Base-by-base conservation (phyloP, 2,113 vertebrate genomes). In the Nycticebus coucang region DNA sequence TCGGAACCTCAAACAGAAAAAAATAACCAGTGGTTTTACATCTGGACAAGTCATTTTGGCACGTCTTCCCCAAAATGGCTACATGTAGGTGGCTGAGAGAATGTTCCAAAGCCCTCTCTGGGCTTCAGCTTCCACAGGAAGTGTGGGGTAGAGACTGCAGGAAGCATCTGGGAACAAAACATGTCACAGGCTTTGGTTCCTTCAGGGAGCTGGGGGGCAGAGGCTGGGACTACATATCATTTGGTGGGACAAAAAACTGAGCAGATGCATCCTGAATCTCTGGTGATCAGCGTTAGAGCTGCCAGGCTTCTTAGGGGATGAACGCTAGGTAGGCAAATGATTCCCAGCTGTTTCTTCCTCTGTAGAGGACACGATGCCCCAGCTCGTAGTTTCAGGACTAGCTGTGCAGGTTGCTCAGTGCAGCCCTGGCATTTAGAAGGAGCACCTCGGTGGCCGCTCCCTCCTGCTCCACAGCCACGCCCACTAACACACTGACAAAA, bases 251-350 rank as follows among this genome's bases (percentile, higher is more conserved):
- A 26, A 41, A 79, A 77, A 74, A 85, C 35, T 0, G 24, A 68
- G 60, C 68, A 72, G 33, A 4, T 0, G 4, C 0, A 1, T 78
- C 35, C 77, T 9, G 41, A 69, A 53, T 26, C 35, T 28, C n/a
- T 4, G 26, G 45, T 28, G 66, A n/a, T 0, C 19, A n/a, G 50
- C 0, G 0, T 22, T 7, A 41, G 5, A 57, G 35, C 35, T 53
- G 22, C 45, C 35, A 57, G 35, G 35, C 21, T 2, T 55, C 35
- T 55, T 28, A 11, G 7, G 60, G 53, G 33, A 72, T 5, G 2
- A 28, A 50, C 8, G 30, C 55, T 37, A 24, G 30, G 12, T 26
- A 15, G 26, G 69, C 53, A 66, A 60, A 78, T 7, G 24, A 41
- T 9, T 45, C 60, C 59, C 89, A 80, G 13, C 57, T 89, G 45